Conservation (phyloP, 1,140 invertebrate genomes). For the Amphibalanus amphitrite region DNA sequence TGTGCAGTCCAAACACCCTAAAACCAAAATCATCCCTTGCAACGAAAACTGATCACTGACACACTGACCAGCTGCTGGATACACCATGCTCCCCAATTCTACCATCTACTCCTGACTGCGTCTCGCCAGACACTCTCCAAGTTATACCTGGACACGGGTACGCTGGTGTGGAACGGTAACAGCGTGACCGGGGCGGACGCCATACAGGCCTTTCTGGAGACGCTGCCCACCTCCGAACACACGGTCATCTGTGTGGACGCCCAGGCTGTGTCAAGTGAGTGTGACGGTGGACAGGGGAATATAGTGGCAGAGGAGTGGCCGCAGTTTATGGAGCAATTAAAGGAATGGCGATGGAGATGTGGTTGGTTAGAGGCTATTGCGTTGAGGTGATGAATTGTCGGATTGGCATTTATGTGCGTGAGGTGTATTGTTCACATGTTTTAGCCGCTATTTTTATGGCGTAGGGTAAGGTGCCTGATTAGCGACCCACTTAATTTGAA, state of each 20-base stretch:
- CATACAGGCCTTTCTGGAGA: slow-evolving; percentile 58
- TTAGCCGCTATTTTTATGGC: too few species aligned
- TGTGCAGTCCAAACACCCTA: too few species aligned
- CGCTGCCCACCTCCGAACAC: slow-evolving; percentile 51
- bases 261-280: slow-evolving; percentile 50
- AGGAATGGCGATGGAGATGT: neutral
- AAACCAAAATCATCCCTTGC: too few species aligned
- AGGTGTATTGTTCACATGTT: neutral
- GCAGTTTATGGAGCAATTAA: neutral
- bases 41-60: too few species aligned
- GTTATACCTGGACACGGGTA: slow-evolving; percentile 57
- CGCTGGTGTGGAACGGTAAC: slow-evolving; percentile 73
- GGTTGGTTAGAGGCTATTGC: neutral
- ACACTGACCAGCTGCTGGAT: too few species aligned
- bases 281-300: slow-evolving; percentile 6
- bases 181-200: slow-evolving; percentile 46
- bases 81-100: too few species aligned
- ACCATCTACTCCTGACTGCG: too few species aligned
- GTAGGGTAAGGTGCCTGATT: too few species aligned
- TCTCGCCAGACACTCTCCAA: slow-evolving; percentile 35
- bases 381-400: neutral
- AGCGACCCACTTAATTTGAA: too few species aligned
- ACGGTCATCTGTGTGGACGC: slow-evolving; percentile 50
- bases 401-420: neutral
- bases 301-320: slow-evolving; percentile 6